Evolutionary conservation across 2,797 vertebrate genomes (phyloP), one percentile per base, ranked within the genome.

Genomic region (Hoplostethus mediterraneus): DNA sequence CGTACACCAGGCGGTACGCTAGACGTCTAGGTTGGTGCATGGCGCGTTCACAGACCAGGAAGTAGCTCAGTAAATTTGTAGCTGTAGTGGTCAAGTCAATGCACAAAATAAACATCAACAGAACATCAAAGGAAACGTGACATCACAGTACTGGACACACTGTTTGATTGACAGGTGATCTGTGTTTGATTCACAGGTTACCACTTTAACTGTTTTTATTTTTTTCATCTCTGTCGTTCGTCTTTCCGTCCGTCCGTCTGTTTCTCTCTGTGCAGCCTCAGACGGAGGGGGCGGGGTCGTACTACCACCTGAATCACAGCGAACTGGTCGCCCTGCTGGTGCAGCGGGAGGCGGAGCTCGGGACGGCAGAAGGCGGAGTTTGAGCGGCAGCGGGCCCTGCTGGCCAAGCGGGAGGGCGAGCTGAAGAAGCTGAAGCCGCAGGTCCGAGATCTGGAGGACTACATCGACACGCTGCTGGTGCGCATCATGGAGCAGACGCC

Each of bases 401-500:
- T 99, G 77, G 91, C 96, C 55, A 97, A 97, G 92, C 95, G 94
- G 0, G 97, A 98, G 92, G 73, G 89, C 4, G 97, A 99, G 90
- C 92, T 99, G 75, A 94, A 84, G 93, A 96, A 89, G 92, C 93
- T 96, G 86, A 96, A 96, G 36, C 91, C 95, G 63, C 95, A 97
- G 48, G 95, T 99, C 77, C 93, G 74, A 0, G 98, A 98, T 71
- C 94, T 99, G 83, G 98, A 99, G 94, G 95, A 97, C 90, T 99
- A 99, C 95, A 99, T 99, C 0, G 98, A 99, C 95, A 96, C 95
- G 68, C 94, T 99, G 87, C 95, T 99, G 83, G 97, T 99, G 77
- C 96, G 96, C 87, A 99, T 99, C 94, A 99, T 99, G 97, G 98
- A 99, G 82, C 96, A 97, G 81, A 98, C 96, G 0, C 98, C 98